Percentiles rank a stretch among this genome's conserved stretches.
These are phyloP conservation scores for Oligia fasciuncula DNA, from an alignment of 2,888 invertebrate genomes.

Conservation along the genomic window DNA sequence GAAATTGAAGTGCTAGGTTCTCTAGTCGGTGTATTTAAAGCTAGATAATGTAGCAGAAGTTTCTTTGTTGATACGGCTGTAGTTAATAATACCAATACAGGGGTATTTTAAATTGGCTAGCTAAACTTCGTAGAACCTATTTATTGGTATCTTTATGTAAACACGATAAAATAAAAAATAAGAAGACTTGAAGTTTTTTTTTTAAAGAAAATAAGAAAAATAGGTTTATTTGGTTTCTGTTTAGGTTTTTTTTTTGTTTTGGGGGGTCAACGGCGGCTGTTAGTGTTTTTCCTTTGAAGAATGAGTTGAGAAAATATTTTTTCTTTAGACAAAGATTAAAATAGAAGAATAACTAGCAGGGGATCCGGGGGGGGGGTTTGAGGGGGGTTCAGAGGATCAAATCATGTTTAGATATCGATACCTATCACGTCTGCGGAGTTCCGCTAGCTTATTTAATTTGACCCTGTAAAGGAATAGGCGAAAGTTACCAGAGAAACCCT, in stretches of 20 bases:
- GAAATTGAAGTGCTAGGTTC: constrained; percentile 18
- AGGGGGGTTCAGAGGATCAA: too few species aligned
- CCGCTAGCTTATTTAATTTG: not conserved
- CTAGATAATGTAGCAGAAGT: not conserved
- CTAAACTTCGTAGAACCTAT: not conserved
- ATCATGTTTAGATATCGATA: not conserved
- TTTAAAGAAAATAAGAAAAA: too few species aligned
- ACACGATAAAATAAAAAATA: not conserved
- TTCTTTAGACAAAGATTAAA: too few species aligned
- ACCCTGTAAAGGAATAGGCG: not conserved
- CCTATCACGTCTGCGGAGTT: not conserved
- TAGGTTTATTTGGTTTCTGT: too few species aligned
- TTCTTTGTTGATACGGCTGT: not conserved
- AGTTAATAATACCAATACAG: not conserved
- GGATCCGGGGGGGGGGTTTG: too few species aligned
- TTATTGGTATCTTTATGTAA: not conserved
- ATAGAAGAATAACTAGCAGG: too few species aligned
- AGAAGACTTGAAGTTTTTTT: not conserved
- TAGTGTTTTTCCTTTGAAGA: not conserved
- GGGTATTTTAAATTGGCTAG: not conserved
- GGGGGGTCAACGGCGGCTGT: not conserved
- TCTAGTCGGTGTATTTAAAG: not conserved
- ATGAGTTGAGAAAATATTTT: not conserved
- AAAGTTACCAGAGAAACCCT: not conserved
- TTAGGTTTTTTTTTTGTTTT: not conserved